Base-by-base conservation (phyloP, 2,888 invertebrate species). In the Pristionchus mayeri region DNA sequence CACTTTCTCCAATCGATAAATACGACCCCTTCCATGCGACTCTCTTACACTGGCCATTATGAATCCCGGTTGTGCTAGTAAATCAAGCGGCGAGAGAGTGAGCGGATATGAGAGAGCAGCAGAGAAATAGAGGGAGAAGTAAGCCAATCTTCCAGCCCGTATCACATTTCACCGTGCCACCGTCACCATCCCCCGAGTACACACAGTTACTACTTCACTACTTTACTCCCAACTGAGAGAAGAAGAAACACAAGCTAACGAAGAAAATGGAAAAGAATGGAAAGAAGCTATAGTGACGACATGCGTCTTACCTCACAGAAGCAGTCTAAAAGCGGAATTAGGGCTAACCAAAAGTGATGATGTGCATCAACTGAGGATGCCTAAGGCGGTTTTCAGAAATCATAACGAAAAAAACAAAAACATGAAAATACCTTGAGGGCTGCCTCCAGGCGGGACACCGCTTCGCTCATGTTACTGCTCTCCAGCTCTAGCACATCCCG, bases 381-480 rank as follows among this genome's bases (percentile, higher is more conserved):
- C 71, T 18, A n/a, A 44, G 40, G 40, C 24, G 40, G 30, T 40
- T 24, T 40, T 16, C 6, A 34, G 7, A 37, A 16, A 67, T 34
- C n/a, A 2, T 11, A 11, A 24, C n/a, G 13, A n/a, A 40, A 40
- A 40, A 11, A 7, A 57, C n/a, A n/a, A n/a, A n/a, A n/a, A 30
- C 11, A 71, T 9, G 30, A n/a, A n/a, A 71, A 30, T 30, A 88
- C 88, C 84, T 89, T 90, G 40, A 90, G 87, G 11, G 86, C 90
- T 21, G 90, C 97, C 93, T 98, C 98, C 80, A 97, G 97, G 92
- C 97, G 95, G 93, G 98, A 98, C 94, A 98, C 98, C 94, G 98
- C 98, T 93, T 97, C 97, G 93, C 96, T 95, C 92, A 98, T 97
- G 94, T 98, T 98, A 89, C 96, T 95, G 93, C 98, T 96, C 94